phyloP scores from a whole-genome alignment of 1,140 invertebrate genomes.

The Aleiodes sp. region DNA sequence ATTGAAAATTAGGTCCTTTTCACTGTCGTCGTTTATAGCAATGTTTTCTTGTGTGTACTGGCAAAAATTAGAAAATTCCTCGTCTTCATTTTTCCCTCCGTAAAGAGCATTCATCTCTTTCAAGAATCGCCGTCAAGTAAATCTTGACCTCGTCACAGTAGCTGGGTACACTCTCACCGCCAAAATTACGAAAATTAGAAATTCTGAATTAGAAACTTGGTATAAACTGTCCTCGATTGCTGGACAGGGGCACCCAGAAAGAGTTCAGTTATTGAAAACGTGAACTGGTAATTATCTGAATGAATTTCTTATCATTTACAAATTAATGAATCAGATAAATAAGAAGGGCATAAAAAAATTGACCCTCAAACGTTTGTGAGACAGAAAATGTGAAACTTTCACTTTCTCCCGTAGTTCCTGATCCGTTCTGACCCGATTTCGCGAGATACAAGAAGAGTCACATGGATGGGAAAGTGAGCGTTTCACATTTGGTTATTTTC shows the following conservation, averaged over 20 bases:
- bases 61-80: too few species aligned
- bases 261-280: background rate
- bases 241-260: background rate
- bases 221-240: background rate
- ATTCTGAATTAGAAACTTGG: slow-evolving; percentile 35
- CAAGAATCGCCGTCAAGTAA: too few species aligned
- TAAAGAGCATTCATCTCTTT: too few species aligned
- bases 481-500: slow-evolving; percentile 33
- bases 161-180: slow-evolving; percentile 3
- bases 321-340: background rate
- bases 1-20: too few species aligned
- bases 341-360: background rate
- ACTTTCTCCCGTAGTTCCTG: slow-evolving; percentile 52
- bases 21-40: too few species aligned
- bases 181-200: slow-evolving; percentile 35
- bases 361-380: slow-evolving; percentile 5
- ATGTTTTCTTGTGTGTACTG: too few species aligned
- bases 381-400: slow-evolving; percentile 42
- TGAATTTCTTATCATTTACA: too few species aligned
- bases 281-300: too few species aligned
- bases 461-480: slow-evolving; percentile 53
- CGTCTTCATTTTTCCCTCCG: too few species aligned
- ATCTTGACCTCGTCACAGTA: background rate
- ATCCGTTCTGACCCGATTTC: slow-evolving; percentile 51
- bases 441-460: slow-evolving; percentile 33